Evolutionary conservation across 2,797 vertebrate genomes (phyloP).

Genomic region (Tragopan temminckii): DNA sequence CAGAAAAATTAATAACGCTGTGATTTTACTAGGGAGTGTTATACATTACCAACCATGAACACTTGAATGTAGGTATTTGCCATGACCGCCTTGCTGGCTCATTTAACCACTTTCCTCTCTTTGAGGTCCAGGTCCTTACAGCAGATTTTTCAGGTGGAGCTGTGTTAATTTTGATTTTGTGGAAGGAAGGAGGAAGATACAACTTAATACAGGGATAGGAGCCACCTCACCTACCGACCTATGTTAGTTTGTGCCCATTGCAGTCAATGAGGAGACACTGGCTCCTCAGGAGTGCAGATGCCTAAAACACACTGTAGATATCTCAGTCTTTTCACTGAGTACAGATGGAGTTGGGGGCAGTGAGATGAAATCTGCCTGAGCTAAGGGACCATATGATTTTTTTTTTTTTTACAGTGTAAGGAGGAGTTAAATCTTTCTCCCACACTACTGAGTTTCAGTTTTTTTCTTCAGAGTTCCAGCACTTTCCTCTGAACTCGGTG

Average conservation of each 20-base stretch:
- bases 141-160: background rate
- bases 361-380: background rate
- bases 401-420: background rate
- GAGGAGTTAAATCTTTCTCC: background rate
- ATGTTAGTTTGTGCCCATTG: background rate
- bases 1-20: constrained; percentile 51
- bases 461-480: background rate
- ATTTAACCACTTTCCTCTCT: background rate
- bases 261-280: background rate
- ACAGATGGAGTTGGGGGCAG: background rate
- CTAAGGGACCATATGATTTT: background rate
- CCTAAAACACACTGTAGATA: fast-evolving
- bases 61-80: background rate
- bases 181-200: background rate
- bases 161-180: background rate
- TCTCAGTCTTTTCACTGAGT: background rate
- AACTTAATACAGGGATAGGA: background rate
- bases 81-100: background rate
- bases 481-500: background rate
- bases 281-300: background rate
- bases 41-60: background rate
- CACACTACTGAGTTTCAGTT: background rate
- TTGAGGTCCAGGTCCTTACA: background rate
- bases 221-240: background rate
- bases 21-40: constrained; percentile 46